Percentiles rank a stretch among this genome's conserved stretches.
phyloP scores from a whole-genome alignment of 2,888 invertebrate species.

The Encarsia formosa region DNA sequence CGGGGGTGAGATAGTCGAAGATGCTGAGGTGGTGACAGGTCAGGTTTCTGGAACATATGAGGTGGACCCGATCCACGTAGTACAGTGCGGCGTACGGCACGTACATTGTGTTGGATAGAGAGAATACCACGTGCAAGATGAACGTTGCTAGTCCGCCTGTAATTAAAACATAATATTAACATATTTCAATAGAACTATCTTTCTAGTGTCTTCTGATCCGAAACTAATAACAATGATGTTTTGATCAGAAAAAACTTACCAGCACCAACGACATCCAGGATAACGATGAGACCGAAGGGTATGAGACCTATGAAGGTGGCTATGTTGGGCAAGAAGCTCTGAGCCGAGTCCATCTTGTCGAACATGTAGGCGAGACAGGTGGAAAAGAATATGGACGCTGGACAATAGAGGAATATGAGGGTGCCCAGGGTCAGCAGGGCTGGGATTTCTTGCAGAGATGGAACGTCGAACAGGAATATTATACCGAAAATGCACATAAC shows the following conservation, averaged over 20 bases:
- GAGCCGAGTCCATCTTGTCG: conserved; percentile 78
- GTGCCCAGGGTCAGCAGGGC: conserved; percentile 66
- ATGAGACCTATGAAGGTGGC: conserved; percentile 71
- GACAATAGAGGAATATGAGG: conserved; percentile 67
- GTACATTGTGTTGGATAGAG: conserved; percentile 74
- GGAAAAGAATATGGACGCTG: conserved; percentile 71
- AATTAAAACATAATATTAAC: no score
- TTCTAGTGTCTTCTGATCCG: no score
- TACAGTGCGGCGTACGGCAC: conserved; percentile 79
- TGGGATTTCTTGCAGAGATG: conserved; percentile 65
- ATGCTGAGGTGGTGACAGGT: conserved; percentile 64
- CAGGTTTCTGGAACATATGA: conserved; percentile 67
- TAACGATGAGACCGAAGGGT: conserved; percentile 69
- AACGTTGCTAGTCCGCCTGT: conserved; percentile 65
- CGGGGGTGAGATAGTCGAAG: conserved; percentile 66
- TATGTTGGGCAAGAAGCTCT: conserved; percentile 73
- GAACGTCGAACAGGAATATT: conserved; percentile 67
- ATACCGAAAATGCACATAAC: conserved; percentile 60
- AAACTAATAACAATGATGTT: no score
- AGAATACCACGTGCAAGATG: conserved; percentile 68
- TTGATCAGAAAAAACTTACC: conserved; percentile 51
- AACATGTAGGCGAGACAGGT: conserved; percentile 77
- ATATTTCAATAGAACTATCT: not conserved
- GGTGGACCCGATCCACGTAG: conserved; percentile 73
- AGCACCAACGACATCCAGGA: conserved; percentile 68